Percentiles rank a stretch among this genome's conserved stretches.
phyloP scores from a whole-genome alignment of 2,797 vertebrate species.

The Clarias pachynema region DNA sequence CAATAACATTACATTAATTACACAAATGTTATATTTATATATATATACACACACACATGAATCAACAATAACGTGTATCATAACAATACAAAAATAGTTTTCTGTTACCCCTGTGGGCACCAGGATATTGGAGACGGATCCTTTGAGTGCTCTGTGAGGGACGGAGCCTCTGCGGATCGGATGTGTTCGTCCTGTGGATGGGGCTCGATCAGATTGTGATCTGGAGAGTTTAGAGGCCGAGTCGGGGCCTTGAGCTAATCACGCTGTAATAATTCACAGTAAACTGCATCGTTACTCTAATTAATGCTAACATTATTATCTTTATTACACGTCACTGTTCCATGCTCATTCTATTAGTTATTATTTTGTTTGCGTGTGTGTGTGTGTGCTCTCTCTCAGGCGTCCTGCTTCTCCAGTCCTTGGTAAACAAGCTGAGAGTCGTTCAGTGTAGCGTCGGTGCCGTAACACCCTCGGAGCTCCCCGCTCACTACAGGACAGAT shows the following conservation, averaged over 20 bases:
- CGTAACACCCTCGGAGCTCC: conserved; percentile 69
- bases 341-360: not conserved
- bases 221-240: too few relatives aligned
- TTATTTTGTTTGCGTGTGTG: not conserved
- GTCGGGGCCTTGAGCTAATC: not conserved
- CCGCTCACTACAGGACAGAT: conserved; percentile 73
- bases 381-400: conserved; percentile 1
- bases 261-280: not conserved
- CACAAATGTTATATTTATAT: not conserved
- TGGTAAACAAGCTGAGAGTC: conserved; percentile 74
- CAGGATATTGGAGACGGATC: too few relatives aligned
- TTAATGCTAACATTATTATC: not conserved
- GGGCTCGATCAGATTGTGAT: too few relatives aligned
- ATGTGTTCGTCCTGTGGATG: too few relatives aligned
- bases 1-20: not conserved
- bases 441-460: conserved; percentile 32
- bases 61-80: too few relatives aligned
- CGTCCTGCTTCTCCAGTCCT: conserved; percentile 21
- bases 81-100: too few relatives aligned
- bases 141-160: too few relatives aligned
- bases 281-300: not conserved
- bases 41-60: too few relatives aligned
- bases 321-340: not conserved
- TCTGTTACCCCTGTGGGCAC: too few relatives aligned
- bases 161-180: too few relatives aligned